Conservation (phyloP, 2,113 vertebrate species). For the Colinus virginianus region DNA sequence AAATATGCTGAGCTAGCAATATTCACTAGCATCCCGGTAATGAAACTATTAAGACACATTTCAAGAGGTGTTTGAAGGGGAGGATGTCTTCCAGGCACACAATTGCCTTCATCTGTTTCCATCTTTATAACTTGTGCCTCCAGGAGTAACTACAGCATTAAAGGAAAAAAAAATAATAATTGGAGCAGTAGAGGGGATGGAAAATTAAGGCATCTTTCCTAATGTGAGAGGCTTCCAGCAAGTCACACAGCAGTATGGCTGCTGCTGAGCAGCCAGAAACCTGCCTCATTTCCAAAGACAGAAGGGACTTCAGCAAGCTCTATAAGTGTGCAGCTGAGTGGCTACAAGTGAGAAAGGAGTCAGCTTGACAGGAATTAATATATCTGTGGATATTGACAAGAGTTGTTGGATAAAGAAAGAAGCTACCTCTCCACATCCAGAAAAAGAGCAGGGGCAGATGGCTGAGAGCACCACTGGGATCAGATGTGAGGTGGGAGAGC, state of each 20-base stretch:
- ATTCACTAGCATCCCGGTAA: neutral
- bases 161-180: constrained; percentile 14
- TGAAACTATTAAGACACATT: constrained; percentile 27
- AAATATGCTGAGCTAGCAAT: constrained; percentile 16
- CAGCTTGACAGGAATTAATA: neutral
- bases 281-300: neutral
- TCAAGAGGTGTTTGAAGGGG: constrained; percentile 29
- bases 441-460: neutral
- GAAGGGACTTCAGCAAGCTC: neutral
- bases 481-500: neutral
- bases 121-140: constrained; percentile 34
- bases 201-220: constrained; percentile 24
- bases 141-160: constrained; percentile 9
- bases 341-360: neutral
- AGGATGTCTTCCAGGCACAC: constrained; percentile 50
- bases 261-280: neutral
- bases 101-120: constrained; percentile 34
- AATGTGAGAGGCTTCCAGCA: neutral
- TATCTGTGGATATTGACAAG: neutral
- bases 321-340: neutral
- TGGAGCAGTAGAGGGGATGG: neutral
- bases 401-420: neutral
- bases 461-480: neutral
- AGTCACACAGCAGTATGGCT: neutral
- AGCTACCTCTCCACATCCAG: neutral